These are phyloP conservation scores for Alces alces DNA, from an alignment of 2,113 vertebrate genomes.

Conservation along the genomic window DNA sequence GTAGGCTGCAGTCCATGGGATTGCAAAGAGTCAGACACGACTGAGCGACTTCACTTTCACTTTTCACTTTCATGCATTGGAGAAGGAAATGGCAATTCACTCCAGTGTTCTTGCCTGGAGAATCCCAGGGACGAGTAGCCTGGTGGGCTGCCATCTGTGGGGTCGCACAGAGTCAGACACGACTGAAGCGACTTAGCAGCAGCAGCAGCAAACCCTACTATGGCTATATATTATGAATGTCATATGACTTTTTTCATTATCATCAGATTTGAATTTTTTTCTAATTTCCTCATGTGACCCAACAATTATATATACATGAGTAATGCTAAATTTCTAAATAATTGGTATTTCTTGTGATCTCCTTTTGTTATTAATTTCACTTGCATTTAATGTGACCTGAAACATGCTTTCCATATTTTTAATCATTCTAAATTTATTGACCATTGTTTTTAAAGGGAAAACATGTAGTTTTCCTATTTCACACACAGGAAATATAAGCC, in stretches of 20 bases:
- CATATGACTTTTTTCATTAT: neutral
- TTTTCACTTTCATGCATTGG: too few species aligned
- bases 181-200: too few species aligned
- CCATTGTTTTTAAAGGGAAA: neutral
- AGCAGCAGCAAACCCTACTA: neutral
- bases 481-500: conserved; percentile 43
- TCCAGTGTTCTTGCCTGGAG: too few species aligned
- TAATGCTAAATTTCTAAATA: neutral
- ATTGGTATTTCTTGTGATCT: neutral
- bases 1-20: too few species aligned
- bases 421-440: neutral
- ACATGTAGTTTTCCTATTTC: conserved; percentile 4
- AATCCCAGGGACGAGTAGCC: too few species aligned
- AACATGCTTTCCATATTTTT: neutral
- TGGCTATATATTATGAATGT: neutral
- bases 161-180: too few species aligned
- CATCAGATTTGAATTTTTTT: neutral
- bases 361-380: neutral
- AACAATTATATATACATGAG: neutral
- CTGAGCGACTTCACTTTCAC: too few species aligned
- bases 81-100: too few species aligned
- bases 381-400: neutral
- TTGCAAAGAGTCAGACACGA: too few species aligned
- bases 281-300: neutral
- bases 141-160: too few species aligned